phyloP scores from a whole-genome alignment of 2,113 vertebrate species.

The Syngnathus scovelli region DNA sequence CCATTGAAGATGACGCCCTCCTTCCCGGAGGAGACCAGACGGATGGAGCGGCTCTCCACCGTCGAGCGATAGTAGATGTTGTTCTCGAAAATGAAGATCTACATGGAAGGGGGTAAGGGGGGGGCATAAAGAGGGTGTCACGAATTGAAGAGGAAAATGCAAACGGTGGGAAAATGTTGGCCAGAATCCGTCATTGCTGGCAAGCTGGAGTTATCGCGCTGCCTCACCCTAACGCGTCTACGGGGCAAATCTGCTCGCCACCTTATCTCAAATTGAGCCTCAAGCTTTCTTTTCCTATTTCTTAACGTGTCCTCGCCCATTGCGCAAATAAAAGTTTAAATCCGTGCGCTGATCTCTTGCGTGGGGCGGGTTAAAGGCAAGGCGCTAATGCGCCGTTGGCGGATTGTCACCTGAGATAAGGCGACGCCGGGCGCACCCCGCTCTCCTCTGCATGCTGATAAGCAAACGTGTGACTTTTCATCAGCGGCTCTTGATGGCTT shows the following conservation, averaged over 20 bases:
- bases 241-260: neutral
- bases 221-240: neutral
- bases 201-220: neutral
- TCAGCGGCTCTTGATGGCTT: neutral
- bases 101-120: neutral
- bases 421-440: neutral
- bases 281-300: neutral
- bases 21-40: slow-evolving; percentile 91
- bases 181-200: neutral
- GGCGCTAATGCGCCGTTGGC: neutral
- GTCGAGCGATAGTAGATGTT: slow-evolving; percentile 97
- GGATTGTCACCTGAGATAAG: neutral
- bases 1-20: slow-evolving; percentile 95
- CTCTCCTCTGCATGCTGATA: neutral
- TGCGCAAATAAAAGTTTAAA: neutral
- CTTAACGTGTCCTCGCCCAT: neutral
- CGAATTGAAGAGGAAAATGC: too few species aligned
- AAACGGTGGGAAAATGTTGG: neutral
- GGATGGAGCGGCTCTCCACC: slow-evolving; percentile 90
- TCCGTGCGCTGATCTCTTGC: neutral
- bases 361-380: neutral
- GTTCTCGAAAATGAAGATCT: slow-evolving; percentile 99
- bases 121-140: neutral
- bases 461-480: neutral
- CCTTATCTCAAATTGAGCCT: neutral